These are phyloP conservation scores for Nowickia ferox DNA, from an alignment of 2,888 invertebrate genomes.

Conservation along the genomic window DNA sequence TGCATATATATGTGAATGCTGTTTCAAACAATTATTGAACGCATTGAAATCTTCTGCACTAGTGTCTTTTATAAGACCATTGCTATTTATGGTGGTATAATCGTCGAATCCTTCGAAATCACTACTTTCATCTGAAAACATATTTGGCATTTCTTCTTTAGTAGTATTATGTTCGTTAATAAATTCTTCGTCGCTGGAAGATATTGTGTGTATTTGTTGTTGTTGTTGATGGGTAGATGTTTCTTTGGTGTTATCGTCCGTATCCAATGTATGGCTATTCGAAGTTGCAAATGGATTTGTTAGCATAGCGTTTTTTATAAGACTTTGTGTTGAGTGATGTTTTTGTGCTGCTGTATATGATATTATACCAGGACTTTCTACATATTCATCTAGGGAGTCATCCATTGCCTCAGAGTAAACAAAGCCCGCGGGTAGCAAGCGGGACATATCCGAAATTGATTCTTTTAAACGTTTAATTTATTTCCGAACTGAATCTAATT, in stretches of 20 bases:
- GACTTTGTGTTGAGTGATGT: neutral
- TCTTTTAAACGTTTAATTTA: neutral
- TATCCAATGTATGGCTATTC: neutral
- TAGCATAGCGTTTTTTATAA: neutral
- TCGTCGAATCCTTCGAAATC: slow-evolving; percentile 67
- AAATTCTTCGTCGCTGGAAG: slow-evolving; percentile 61
- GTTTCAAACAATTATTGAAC: slow-evolving; percentile 32
- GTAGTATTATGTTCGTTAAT: slow-evolving; percentile 15
- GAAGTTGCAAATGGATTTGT: neutral
- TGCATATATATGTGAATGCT: slow-evolving; percentile 14
- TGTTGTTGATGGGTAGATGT: neutral
- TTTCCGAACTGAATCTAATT: neutral
- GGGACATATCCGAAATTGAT: slow-evolving; percentile 54
- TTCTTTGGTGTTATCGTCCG: neutral
- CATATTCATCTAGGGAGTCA: slow-evolving; percentile 34
- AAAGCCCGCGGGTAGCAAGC: slow-evolving; percentile 37
- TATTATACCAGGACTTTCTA: slow-evolving; percentile 11
- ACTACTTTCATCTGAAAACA: slow-evolving; percentile 35
- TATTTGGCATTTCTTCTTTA: slow-evolving; percentile 25
- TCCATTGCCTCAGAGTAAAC: slow-evolving; percentile 40
- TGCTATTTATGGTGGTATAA: slow-evolving; percentile 15
- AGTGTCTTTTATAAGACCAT: slow-evolving; percentile 19
- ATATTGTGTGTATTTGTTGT: slow-evolving; percentile 69
- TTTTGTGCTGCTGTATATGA: slow-evolving; percentile 9
- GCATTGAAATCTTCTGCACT: slow-evolving; percentile 31